Percentiles rank a stretch among this genome's conserved stretches.
Conservation (phyloP, 2,888 invertebrate species). For the Globia sparganii region DNA sequence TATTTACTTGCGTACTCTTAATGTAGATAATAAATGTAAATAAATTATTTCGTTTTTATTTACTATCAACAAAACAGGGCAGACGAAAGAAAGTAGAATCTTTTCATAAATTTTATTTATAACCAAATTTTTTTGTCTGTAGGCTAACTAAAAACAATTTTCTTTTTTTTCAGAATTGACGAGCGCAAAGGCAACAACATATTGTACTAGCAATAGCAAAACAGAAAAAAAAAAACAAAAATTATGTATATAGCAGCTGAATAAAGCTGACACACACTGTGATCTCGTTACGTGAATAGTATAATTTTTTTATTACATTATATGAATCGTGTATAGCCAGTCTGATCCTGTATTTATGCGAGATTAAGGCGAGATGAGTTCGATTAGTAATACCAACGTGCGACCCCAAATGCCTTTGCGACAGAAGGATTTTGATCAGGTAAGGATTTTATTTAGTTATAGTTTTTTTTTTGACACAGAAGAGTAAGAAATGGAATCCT, state of each 20-base stretch:
- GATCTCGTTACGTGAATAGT: conserved; percentile 82
- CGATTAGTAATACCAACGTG: conserved; percentile 72
- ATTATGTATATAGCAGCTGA: conserved; percentile 69
- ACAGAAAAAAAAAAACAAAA: conserved; percentile 77
- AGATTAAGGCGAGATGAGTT: conserved; percentile 76
- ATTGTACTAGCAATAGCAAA: conserved; percentile 70
- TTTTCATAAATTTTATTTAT: too few relatives aligned
- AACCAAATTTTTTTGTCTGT: background rate
- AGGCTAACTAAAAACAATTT: conserved; percentile 38
- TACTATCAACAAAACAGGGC: conserved; percentile 19
- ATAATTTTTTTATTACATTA: conserved; percentile 70
- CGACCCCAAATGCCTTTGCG: conserved; percentile 91
- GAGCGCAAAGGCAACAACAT: conserved; percentile 68
- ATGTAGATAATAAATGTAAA: background rate
- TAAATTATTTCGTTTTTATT: background rate
- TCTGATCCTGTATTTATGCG: conserved; percentile 65
- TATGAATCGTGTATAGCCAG: conserved; percentile 56
- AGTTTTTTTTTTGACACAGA: background rate
- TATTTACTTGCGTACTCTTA: background rate
- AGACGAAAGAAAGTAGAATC: conserved; percentile 12
- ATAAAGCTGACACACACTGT: conserved; percentile 71
- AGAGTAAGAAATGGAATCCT: conserved; percentile 19
- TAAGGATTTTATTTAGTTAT: conserved; percentile 68
- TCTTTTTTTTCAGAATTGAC: conserved; percentile 79
- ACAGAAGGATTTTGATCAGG: conserved; percentile 95